phyloP scores from a whole-genome alignment of 2,888 invertebrate genomes.

The Nematopogon swammerdamellus region DNA sequence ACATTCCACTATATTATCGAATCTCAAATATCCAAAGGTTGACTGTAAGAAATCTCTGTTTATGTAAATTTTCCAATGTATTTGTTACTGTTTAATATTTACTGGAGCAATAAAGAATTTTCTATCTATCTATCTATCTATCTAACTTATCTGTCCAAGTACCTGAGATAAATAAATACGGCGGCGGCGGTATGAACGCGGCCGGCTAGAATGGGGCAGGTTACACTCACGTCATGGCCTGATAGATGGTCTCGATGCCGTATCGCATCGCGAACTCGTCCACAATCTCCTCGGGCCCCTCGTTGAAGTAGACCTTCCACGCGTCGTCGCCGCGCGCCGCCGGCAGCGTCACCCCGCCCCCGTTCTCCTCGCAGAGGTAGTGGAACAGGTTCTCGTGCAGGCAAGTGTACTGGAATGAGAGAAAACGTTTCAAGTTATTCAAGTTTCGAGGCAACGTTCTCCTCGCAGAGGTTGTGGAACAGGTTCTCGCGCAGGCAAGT shows the following conservation, averaged over 20 bases:
- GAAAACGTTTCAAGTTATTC: background rate
- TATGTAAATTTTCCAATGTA: no score
- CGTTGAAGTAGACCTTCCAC: conserved; percentile 99
- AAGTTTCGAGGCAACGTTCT: no score
- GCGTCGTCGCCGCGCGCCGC: conserved; percentile 96
- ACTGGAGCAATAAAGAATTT: no score
- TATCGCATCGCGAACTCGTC: conserved; percentile 99
- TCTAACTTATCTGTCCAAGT: no score
- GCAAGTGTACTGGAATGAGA: conserved; percentile 76
- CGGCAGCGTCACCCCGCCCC: conserved; percentile 87
- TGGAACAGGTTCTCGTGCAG: conserved; percentile 99
- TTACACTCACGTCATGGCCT: conserved; percentile 95
- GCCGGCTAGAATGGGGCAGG: no score
- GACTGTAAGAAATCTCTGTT: no score
- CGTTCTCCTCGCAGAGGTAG: conserved; percentile 92
- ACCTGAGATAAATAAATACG: no score
- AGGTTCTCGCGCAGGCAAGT: conserved; percentile 99
- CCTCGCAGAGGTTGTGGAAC: conserved; percentile 97
- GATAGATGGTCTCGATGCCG: conserved; percentile 98
- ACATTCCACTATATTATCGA: no score
- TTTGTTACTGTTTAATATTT: no score
- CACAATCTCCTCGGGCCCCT: conserved; percentile 96
- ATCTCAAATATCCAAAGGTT: no score
- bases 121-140: no score
- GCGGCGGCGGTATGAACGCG: no score